These are phyloP conservation scores for Helarctos malayanus DNA, from an alignment of 2,797 vertebrate genomes.

Conservation along the genomic window DNA sequence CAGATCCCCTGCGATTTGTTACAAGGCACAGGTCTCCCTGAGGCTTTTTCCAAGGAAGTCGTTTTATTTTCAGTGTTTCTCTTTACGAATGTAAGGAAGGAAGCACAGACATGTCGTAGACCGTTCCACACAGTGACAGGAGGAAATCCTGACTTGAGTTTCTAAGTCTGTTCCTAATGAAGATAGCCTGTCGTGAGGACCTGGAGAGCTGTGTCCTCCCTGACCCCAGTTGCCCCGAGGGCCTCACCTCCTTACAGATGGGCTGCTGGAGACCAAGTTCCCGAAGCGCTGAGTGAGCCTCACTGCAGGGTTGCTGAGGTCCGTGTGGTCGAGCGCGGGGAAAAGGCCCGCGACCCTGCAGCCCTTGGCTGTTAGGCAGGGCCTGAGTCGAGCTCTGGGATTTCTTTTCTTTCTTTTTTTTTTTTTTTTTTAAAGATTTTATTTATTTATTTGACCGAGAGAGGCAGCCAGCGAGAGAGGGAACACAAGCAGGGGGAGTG, in stretches of 20 bases:
- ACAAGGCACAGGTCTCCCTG: neutral
- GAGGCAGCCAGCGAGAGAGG: too few relatives aligned
- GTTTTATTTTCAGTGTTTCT: neutral
- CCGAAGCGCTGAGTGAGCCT: neutral
- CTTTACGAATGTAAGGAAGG: neutral
- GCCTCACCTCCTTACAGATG: neutral
- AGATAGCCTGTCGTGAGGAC: neutral
- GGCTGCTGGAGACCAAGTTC: too few relatives aligned
- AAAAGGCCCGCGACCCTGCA: neutral
- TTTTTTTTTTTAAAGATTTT: too few relatives aligned
- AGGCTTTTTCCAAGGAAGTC: neutral
- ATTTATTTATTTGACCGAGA: too few relatives aligned
- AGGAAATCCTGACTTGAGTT: neutral
- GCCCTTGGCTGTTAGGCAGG: neutral
- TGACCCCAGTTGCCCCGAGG: too few relatives aligned
- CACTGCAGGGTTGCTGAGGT: neutral
- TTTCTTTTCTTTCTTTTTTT: too few relatives aligned
- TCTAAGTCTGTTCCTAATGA: neutral
- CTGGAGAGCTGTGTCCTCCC: neutral
- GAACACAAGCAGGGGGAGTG: too few relatives aligned
- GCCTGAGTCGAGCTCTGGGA: neutral
- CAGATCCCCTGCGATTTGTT: neutral
- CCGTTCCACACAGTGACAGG: neutral
- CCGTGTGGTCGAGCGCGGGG: fast-evolving
- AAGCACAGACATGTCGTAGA: neutral